Evolutionary conservation across 2,888 invertebrate genomes (phyloP).

Genomic region (Eupithecia exiguata): DNA sequence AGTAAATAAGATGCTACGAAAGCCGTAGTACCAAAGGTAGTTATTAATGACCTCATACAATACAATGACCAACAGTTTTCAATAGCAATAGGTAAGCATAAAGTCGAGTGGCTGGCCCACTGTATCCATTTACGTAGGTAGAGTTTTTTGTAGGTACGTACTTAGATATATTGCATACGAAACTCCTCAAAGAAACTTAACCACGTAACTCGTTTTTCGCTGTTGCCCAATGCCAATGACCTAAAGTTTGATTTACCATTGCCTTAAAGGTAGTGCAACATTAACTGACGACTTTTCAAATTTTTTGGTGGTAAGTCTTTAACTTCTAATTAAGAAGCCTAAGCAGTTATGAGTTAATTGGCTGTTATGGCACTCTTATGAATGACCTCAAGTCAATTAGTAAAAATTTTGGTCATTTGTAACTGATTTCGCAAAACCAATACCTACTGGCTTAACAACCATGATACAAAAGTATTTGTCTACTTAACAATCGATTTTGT

Average conservation of each 20-base stretch:
- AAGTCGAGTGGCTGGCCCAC: background rate
- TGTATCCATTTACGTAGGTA: background rate
- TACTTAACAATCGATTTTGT: background rate
- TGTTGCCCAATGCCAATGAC: constrained; percentile 6
- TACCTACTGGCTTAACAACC: background rate
- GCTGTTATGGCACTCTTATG: background rate
- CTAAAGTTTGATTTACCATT: constrained; percentile 11
- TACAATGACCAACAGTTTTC: background rate
- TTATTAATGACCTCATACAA: background rate
- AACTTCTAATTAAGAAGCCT: background rate
- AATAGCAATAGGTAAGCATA: background rate
- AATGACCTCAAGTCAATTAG: background rate
- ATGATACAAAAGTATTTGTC: background rate
- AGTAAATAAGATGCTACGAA: background rate
- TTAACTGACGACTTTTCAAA: background rate
- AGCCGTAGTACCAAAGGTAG: background rate
- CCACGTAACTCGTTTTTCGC: constrained; percentile 6
- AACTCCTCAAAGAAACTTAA: background rate
- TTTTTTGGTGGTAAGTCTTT: background rate
- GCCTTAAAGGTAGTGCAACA: background rate
- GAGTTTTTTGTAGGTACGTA: background rate
- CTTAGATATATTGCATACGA: background rate
- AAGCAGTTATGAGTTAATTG: background rate
- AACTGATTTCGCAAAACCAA: background rate
- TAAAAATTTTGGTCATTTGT: background rate